Base-by-base conservation (phyloP, 2,888 invertebrate species). In the Caenorhabditis sp. region DNA sequence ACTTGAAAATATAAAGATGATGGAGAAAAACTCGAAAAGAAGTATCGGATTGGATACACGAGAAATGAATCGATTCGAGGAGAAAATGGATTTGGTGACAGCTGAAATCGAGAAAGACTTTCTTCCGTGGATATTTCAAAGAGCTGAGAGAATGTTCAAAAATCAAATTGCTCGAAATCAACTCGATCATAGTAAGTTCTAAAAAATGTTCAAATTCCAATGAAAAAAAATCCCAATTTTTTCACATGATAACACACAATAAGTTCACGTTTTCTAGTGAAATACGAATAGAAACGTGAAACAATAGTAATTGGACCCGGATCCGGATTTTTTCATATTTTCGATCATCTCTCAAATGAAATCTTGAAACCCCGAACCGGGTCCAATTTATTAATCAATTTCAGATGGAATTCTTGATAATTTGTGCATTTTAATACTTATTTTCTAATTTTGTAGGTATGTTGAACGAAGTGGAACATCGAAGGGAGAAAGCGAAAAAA, bases 71-170 rank as follows among this genome's bases (percentile, higher is more conserved):
- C 17, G 24, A 8, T 58, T 64, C 6, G 65, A 67, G 17, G 49
- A 71, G 31, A 77, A 78, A 36, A 64, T 77, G 58, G 50, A 61
- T 17, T 51, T 74, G 24, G 73, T 78, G 12, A 73, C 72, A 3
- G 21, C 69, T 74, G 84, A 84, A 54, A 72, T 84, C 27, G 79
- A 83, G 58, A 77, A 82, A 23, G 84, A 84, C 72, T 84, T 84
- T 62, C 81, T 84, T 19, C 84, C 84, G 1, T 84, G 81, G 78
- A 62, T 84, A 17, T 83, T 83, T 66, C 66, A 73, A 24, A 63
- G 78, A 31, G 83, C 84, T 1, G 83, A 84, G 36, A 27, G 57
- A 31, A 8, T 66, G 14, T 73, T 69, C 37, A 58, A 50, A n/a
- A 58, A 69, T 60, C 68, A 51, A 23, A 51, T 73, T n/a, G 62